Evolutionary conservation across 2,113 vertebrate genomes (phyloP).

Genomic region (Aegithalos caudatus): DNA sequence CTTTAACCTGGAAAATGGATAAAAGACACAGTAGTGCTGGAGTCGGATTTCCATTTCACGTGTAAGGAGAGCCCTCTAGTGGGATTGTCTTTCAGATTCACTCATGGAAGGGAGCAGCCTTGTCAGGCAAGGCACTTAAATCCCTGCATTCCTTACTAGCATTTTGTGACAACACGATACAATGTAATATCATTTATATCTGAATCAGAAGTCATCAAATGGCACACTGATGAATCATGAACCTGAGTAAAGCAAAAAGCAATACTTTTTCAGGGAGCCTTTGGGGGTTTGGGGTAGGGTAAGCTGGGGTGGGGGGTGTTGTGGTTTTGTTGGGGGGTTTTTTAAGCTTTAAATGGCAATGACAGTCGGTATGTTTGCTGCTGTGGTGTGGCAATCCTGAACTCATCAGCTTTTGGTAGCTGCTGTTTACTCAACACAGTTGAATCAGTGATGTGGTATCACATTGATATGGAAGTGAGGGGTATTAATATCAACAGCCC

Average conservation of each 20-base stretch:
- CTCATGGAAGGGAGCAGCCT: accelerated
- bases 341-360: background rate
- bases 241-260: background rate
- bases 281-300: background rate
- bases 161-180: background rate
- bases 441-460: background rate
- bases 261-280: background rate
- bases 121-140: background rate
- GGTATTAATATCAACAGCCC: background rate
- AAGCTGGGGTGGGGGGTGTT: background rate
- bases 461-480: accelerated
- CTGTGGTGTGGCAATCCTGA: background rate
- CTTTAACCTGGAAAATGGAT: background rate
- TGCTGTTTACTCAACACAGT: background rate
- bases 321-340: background rate
- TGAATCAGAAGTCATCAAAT: background rate
- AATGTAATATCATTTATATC: background rate
- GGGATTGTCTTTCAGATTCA: background rate
- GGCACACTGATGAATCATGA: too few species aligned
- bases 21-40: accelerated
- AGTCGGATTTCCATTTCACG: background rate
- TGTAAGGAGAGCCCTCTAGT: constrained; percentile 71
- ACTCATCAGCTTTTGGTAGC: background rate
- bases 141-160: too few species aligned
- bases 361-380: background rate